Percentiles rank a stretch among this genome's conserved stretches.
Evolutionary conservation across 2,888 invertebrate species (phyloP).

Genomic region (Rotaria socialis): DNA sequence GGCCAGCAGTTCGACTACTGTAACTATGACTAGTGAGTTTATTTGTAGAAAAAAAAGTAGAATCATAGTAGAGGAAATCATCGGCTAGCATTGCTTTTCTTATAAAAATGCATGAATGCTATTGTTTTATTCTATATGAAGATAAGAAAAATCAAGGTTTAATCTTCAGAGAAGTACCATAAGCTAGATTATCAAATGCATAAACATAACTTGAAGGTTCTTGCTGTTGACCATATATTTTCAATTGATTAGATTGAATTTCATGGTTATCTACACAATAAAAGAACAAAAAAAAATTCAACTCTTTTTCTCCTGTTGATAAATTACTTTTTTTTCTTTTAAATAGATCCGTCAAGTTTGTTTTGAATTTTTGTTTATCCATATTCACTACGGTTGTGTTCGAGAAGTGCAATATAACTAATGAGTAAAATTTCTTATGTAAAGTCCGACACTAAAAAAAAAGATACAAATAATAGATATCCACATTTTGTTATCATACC

Average conservation of each 20-base stretch:
- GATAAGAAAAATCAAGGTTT: background rate
- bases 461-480: background rate
- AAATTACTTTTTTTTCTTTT: background rate
- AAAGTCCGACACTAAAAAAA: background rate
- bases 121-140: background rate
- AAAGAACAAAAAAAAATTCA: background rate
- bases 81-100: too few species aligned
- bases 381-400: background rate
- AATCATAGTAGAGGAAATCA: background rate
- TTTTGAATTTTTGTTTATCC: background rate
- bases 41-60: background rate
- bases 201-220: background rate
- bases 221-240: background rate
- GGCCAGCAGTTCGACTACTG: background rate
- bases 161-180: background rate
- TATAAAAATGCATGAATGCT: too few species aligned
- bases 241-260: background rate
- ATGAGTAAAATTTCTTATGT: background rate
- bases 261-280: background rate
- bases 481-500: background rate
- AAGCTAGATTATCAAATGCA: slow-evolving; percentile 28
- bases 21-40: background rate
- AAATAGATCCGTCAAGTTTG: background rate
- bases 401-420: background rate
- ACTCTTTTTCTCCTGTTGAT: background rate